phyloP scores from a whole-genome alignment of 2,797 vertebrate genomes.

The Lates japonicus region DNA sequence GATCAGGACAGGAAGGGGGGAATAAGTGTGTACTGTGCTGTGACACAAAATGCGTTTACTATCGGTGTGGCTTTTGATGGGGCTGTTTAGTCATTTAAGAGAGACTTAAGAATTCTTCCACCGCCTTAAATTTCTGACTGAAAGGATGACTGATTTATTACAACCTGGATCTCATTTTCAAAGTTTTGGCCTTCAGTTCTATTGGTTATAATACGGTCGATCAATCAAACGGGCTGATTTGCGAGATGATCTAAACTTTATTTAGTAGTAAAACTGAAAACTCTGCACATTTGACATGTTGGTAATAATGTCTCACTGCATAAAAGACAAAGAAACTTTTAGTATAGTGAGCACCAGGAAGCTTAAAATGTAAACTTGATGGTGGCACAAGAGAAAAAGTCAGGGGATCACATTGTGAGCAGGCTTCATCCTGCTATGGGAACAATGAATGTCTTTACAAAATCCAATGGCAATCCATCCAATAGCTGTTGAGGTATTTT shows the following conservation, averaged over 20 bases:
- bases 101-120: neutral
- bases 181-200: neutral
- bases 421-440: neutral
- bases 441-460: neutral
- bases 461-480: neutral
- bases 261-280: neutral
- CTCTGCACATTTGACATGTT: neutral
- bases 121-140: neutral
- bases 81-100: neutral
- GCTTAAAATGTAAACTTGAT: neutral
- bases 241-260: neutral
- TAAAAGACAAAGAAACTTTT: too few relatives aligned
- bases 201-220: neutral
- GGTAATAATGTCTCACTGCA: too few relatives aligned
- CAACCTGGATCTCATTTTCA: neutral
- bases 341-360: neutral
- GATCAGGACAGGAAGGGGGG: conserved; percentile 17
- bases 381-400: neutral
- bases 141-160: neutral
- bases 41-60: neutral
- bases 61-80: neutral
- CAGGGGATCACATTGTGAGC: neutral
- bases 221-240: neutral
- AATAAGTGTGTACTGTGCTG: neutral
- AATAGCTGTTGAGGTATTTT: neutral